These are phyloP conservation scores for Salvelinus fontinalis DNA, from an alignment of 2,113 vertebrate genomes.

Conservation along the genomic window DNA sequence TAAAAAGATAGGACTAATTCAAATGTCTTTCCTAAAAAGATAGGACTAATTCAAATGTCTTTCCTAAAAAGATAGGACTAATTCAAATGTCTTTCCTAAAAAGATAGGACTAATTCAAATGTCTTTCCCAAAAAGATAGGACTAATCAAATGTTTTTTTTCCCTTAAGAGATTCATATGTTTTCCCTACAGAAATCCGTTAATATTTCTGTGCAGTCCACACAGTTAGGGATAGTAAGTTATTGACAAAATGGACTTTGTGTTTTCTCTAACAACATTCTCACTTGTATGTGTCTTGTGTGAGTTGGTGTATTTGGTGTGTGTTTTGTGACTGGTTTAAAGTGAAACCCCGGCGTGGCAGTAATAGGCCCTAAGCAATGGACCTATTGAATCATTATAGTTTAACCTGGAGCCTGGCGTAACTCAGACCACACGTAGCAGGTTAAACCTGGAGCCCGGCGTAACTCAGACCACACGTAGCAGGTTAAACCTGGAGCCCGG, in stretches of 20 bases:
- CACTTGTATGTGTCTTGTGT: not conserved
- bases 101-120: too few species aligned
- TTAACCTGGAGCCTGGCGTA: too few species aligned
- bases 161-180: too few species aligned
- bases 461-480: too few species aligned
- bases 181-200: too few species aligned
- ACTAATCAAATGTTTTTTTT: too few species aligned
- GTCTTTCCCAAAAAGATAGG: not conserved
- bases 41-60: not conserved
- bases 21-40: too few species aligned
- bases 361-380: not conserved
- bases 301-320: slow-evolving; percentile 24
- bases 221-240: not conserved
- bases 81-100: too few species aligned
- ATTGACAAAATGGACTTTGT: slow-evolving; percentile 35
- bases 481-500: too few species aligned
- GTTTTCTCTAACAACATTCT: slow-evolving; percentile 29
- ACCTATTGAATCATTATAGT: too few species aligned
- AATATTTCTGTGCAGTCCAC: not conserved
- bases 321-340: slow-evolving; percentile 22
- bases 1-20: not conserved
- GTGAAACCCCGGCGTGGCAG: not conserved
- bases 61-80: not conserved
- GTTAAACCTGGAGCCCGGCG: too few species aligned
- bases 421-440: too few species aligned